A percentile compares a stretch with the other conserved stretches of the same genome.
Conservation (phyloP, 2,888 invertebrate species). For the Anthrax anthrax region DNA sequence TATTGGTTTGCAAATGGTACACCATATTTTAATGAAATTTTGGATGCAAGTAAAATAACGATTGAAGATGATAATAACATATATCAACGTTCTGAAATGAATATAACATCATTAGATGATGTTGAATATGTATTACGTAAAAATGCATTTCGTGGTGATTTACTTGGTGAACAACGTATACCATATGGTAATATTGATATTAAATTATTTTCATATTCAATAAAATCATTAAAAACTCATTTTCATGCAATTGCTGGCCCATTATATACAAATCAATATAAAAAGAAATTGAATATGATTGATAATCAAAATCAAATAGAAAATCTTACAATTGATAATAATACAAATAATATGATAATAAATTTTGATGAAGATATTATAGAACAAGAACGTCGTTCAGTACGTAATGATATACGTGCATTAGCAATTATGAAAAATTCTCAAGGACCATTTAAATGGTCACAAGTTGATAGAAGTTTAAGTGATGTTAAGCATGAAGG, state of each 20-base stretch:
- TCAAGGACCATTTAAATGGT: conserved; percentile 31
- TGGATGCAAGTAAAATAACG: conserved; percentile 22
- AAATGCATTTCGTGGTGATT: conserved; percentile 31
- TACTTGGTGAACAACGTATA: conserved; percentile 27
- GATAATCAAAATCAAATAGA: neutral
- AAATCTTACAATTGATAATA: neutral
- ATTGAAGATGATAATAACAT: neutral
- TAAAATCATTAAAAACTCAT: conserved; percentile 24
- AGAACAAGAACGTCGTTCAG: conserved; percentile 26
- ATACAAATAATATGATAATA: too few species aligned
- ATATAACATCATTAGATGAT: conserved; percentile 24
- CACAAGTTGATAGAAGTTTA: conserved; percentile 19
- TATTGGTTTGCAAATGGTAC: conserved; percentile 52
- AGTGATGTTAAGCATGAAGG: conserved; percentile 25
- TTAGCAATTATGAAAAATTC: conserved; percentile 20
- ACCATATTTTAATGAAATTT: conserved; percentile 27
- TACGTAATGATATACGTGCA: conserved; percentile 30
- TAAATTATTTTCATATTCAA: conserved; percentile 30
- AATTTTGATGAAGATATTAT: conserved; percentile 23
- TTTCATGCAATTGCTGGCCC: conserved; percentile 33
- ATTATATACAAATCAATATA: conserved; percentile 15
- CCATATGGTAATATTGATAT: conserved; percentile 34
- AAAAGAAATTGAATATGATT: neutral
- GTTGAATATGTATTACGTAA: conserved; percentile 27
- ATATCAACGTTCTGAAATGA: neutral